Percentiles rank a stretch among this genome's conserved stretches.
Evolutionary conservation across 2,113 vertebrate species (phyloP).

Genomic region (Dolichallabes microphthalmus): DNA sequence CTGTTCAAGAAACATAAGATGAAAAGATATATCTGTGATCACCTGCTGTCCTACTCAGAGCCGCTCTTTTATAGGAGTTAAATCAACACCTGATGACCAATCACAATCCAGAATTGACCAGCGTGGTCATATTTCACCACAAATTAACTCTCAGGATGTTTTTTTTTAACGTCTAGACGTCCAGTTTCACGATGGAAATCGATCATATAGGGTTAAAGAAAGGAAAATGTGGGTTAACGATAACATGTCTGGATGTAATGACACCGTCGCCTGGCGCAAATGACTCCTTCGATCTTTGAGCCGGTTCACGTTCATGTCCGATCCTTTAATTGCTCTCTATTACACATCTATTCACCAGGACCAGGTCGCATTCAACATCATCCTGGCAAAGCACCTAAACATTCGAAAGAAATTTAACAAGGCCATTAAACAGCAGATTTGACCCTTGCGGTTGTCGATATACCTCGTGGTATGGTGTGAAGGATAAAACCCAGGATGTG

Average conservation of each 20-base stretch:
- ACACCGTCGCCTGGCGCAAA: background rate
- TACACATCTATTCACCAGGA: conserved; percentile 14
- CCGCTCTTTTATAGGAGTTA: background rate
- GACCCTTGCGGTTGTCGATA: conserved; percentile 1
- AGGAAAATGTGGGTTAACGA: background rate
- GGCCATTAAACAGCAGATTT: conserved; percentile 30
- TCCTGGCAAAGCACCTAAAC: conserved; percentile 35
- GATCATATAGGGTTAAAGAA: background rate
- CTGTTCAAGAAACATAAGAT: too few relatives aligned
- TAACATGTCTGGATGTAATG: background rate
- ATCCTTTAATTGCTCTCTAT: conserved; percentile 7
- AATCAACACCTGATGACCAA: background rate
- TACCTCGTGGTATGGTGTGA: background rate
- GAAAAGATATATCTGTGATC: too few relatives aligned
- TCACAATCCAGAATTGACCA: background rate
- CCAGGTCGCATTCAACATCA: conserved; percentile 6
- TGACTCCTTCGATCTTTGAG: conserved; percentile 3
- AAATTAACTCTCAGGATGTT: background rate
- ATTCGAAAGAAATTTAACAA: conserved; percentile 45
- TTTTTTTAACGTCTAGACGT: background rate
- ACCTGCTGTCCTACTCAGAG: background rate
- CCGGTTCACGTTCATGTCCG: background rate
- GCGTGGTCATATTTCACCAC: background rate
- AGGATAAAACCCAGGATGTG: conserved; percentile 21
- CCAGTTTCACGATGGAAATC: background rate